Evolutionary conservation across 2,113 vertebrate genomes (phyloP).

Genomic region (Cyphomyrus discorhynchus): DNA sequence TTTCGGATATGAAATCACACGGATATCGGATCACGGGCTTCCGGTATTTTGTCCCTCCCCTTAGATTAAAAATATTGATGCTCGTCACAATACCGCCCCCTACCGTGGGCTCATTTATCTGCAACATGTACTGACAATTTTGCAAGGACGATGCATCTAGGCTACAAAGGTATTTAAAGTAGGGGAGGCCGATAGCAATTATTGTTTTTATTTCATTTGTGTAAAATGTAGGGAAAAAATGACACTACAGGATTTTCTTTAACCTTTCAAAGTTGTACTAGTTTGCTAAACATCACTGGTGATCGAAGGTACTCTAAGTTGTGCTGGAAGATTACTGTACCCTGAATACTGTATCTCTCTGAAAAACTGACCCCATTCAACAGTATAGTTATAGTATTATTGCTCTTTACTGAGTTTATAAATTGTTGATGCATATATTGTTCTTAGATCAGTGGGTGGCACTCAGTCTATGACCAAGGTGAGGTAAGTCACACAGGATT

Average conservation of each 20-base stretch:
- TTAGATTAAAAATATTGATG: not conserved
- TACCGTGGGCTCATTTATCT: not conserved
- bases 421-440: not conserved
- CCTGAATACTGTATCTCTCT: not conserved
- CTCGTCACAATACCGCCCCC: constrained; percentile 1
- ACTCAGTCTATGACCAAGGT: not conserved
- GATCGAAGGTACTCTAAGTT: not conserved
- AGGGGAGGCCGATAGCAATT: too few relatives aligned
- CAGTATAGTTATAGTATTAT: not conserved
- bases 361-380: not conserved
- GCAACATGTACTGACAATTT: not conserved
- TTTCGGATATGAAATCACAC: not conserved
- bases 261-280: not conserved
- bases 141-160: not conserved
- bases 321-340: not conserved
- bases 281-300: not conserved
- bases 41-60: not conserved
- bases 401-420: not conserved
- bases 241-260: not conserved
- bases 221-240: not conserved
- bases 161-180: not conserved
- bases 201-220: not conserved
- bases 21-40: constrained; percentile 10
- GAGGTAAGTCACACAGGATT: not conserved
- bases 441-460: not conserved